Evolutionary conservation across 2,113 vertebrate species (phyloP).

Genomic region (Paralichthys olivaceus): DNA sequence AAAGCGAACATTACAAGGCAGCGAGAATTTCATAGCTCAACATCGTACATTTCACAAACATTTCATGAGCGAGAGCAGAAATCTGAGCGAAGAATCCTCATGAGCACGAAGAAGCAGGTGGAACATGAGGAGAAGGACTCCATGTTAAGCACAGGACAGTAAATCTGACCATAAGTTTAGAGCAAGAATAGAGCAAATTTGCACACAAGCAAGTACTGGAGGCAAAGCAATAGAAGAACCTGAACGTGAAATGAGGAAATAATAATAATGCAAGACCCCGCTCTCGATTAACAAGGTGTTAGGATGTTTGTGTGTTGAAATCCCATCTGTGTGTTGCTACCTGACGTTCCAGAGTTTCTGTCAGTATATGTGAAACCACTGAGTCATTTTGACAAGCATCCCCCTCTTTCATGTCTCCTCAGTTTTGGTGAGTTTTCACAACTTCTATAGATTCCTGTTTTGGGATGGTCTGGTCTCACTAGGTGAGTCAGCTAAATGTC

Average conservation of each 20-base stretch:
- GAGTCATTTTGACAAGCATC: constrained; percentile 11
- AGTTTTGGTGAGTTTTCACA: not conserved
- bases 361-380: constrained; percentile 11
- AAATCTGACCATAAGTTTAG: too few species aligned
- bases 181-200: too few species aligned
- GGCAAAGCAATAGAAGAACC: not conserved
- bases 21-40: not conserved
- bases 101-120: not conserved
- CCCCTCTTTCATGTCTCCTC: not conserved
- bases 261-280: not conserved
- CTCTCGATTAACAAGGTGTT: not conserved
- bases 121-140: not conserved
- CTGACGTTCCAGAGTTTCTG: constrained; percentile 27
- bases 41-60: not conserved
- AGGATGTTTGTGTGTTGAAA: constrained; percentile 27
- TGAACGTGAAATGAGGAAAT: not conserved
- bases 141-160: not conserved
- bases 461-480: not conserved
- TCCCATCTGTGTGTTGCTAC: constrained; percentile 36
- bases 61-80: too few species aligned
- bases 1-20: not conserved
- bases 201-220: too few species aligned
- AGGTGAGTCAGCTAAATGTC: constrained; percentile 35
- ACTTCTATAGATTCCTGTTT: constrained; percentile 18
- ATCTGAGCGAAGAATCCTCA: not conserved